Base-by-base conservation (phyloP, 2,113 vertebrate genomes). In the Phodopus roborovskii region DNA sequence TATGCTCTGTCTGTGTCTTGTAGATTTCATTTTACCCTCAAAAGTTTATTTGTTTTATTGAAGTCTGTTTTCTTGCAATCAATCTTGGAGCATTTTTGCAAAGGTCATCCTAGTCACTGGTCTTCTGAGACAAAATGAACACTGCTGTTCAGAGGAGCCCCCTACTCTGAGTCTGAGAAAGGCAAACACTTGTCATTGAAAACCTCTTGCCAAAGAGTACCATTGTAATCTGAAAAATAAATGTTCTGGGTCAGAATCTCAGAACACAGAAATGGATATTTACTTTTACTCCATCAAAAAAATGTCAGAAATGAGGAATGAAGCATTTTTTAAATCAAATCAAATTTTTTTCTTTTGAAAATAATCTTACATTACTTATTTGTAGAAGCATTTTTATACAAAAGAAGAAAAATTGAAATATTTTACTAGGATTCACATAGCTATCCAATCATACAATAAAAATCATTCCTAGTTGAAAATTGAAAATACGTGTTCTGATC, bases 131-230 rank as follows among this genome's bases (percentile, higher is more conserved):
- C 50, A 68, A 73, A 42, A 48, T 86, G 92, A 92, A 88, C 75
- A 92, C 64, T 79, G 30, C 20, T 94, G 48, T 33, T 88, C 50
- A 64, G 64, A 94, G 36, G 30, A 94, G 75, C 26, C 16, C 16
- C 48, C 91, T 82, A 33, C 56, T 92, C 36, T 89, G 16, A 88
- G 33, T 66, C 83, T 33, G 26, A 58, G 22, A 86, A 75, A 50
- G 70, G 45, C n/a, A 94, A 97, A 74, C 53, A 94, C 77, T 96
- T 91, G 75, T 77, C 42, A 83, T 91, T 92, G 92, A 79, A n/a
- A 86, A 82, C 15, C 48, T 45, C n/a, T 94, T 53, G 36, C 77
- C 68, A 53, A 58, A 39, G 13, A 92, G 16, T 86, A 30, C 42
- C 60, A 3, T 56, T 85, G 26, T 39, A 91, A 92, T 70, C 33